A percentile compares a stretch with the other conserved stretches of the same genome.
Conservation (phyloP, 1,140 invertebrate genomes). For the Acarapis woodi region DNA sequence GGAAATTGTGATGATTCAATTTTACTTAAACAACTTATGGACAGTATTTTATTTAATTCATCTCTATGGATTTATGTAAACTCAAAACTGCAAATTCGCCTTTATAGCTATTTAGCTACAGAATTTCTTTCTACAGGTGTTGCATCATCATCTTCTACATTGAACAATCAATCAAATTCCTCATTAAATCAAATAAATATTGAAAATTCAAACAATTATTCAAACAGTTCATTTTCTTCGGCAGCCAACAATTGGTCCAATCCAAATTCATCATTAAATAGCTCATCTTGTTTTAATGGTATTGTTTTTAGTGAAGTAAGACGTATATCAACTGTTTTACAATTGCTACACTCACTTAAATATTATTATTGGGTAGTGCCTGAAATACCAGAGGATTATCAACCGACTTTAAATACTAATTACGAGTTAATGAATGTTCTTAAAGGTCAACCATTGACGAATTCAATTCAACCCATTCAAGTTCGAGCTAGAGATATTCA, state of each 20-base stretch:
- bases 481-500: constrained; percentile 2
- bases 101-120: constrained; percentile 10
- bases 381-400: background rate
- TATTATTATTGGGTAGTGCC: constrained; percentile 90
- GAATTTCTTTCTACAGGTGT: constrained; percentile 8
- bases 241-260: background rate
- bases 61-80: constrained; percentile 61
- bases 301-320: constrained; percentile 35
- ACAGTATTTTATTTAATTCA: constrained; percentile 95
- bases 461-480: background rate
- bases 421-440: no score
- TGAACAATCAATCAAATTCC: no score
- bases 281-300: background rate
- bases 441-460: background rate
- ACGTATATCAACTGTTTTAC: constrained; percentile 78
- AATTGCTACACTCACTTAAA: constrained; percentile 92
- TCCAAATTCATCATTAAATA: background rate
- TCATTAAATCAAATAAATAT: background rate
- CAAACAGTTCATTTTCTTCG: background rate
- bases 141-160: background rate
- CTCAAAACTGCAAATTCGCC: constrained; percentile 8
- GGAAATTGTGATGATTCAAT: constrained; percentile 18
- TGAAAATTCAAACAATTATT: background rate
- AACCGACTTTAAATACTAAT: background rate
- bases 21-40: constrained; percentile 85